phyloP scores from a whole-genome alignment of 2,888 invertebrate species.

The Terebella lapidaria region DNA sequence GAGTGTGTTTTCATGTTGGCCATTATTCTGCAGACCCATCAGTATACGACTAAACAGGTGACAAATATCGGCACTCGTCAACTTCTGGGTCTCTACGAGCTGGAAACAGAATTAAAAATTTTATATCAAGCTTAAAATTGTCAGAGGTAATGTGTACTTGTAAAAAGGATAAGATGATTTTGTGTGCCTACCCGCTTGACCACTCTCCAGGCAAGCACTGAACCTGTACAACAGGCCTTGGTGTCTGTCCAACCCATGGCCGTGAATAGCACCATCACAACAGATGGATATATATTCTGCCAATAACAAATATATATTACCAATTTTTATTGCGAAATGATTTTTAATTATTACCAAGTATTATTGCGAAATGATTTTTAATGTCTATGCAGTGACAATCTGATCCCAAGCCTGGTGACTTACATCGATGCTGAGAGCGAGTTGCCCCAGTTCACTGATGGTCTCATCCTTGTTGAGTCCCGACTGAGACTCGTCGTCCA shows the following conservation, averaged over 20 bases:
- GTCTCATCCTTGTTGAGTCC: conserved; percentile 55
- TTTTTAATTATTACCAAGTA: background rate
- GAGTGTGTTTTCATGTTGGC: conserved; percentile 85
- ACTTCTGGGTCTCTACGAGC: conserved; percentile 62
- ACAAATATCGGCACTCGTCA: conserved; percentile 64
- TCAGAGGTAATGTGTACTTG: too few relatives aligned
- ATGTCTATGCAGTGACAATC: too few relatives aligned
- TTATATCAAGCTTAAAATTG: conserved; percentile 27
- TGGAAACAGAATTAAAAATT: conserved; percentile 51
- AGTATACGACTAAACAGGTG: conserved; percentile 74
- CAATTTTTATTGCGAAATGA: background rate
- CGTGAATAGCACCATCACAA: conserved; percentile 51
- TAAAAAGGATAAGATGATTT: too few relatives aligned
- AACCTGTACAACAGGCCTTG: conserved; percentile 74
- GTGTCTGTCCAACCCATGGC: conserved; percentile 84
- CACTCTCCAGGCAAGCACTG: conserved; percentile 68
- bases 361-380: background rate
- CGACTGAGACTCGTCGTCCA: conserved; percentile 26
- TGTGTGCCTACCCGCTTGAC: conserved; percentile 49
- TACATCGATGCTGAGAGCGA: conserved; percentile 57
- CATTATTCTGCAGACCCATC: conserved; percentile 77
- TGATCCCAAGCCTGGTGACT: too few relatives aligned
- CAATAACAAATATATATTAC: conserved; percentile 4
- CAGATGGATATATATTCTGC: conserved; percentile 40
- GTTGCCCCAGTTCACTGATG: conserved; percentile 75